Percentiles rank a stretch among this genome's conserved stretches.
Conservation (phyloP, 2,888 invertebrate species). For the Troilus luridus region DNA sequence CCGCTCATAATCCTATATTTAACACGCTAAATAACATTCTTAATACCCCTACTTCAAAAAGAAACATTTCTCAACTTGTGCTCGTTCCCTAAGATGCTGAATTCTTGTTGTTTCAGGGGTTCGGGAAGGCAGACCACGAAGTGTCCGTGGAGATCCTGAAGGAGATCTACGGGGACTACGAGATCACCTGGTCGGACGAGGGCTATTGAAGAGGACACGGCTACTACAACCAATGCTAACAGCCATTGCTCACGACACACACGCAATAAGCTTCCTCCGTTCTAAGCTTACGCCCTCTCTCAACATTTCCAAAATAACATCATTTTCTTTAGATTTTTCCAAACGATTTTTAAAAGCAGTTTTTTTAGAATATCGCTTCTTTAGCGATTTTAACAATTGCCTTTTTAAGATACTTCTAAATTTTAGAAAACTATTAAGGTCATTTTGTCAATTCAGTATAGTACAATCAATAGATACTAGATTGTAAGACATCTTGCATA, state of each 20-base stretch:
- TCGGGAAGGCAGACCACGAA: conserved; percentile 91
- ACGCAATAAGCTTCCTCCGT: conserved; percentile 32
- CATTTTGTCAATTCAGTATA: conserved; percentile 26
- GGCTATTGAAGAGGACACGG: conserved; percentile 76
- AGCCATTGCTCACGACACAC: not conserved
- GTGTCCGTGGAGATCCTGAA: conserved; percentile 82
- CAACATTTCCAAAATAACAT: not conserved
- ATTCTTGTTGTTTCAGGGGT: conserved; percentile 76
- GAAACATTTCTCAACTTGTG: too few species aligned
- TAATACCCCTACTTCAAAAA: too few species aligned
- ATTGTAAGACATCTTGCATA: not conserved
- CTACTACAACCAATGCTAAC: not conserved
- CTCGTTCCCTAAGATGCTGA: too few species aligned
- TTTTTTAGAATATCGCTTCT: not conserved
- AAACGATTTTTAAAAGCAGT: not conserved
- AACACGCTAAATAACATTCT: too few species aligned
- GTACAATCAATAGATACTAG: not conserved
- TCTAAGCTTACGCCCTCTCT: not conserved
- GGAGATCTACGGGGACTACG: conserved; percentile 80
- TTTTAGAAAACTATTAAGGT: not conserved
- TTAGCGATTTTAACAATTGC: not conserved
- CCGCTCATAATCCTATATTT: too few species aligned
- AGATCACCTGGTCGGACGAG: conserved; percentile 87
- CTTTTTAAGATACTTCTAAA: not conserved
- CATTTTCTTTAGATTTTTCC: too few species aligned